Evolutionary conservation across 2,888 invertebrate genomes (phyloP), one percentile per base, ranked within the genome.

Genomic region (Tolmerus cingulatus): DNA sequence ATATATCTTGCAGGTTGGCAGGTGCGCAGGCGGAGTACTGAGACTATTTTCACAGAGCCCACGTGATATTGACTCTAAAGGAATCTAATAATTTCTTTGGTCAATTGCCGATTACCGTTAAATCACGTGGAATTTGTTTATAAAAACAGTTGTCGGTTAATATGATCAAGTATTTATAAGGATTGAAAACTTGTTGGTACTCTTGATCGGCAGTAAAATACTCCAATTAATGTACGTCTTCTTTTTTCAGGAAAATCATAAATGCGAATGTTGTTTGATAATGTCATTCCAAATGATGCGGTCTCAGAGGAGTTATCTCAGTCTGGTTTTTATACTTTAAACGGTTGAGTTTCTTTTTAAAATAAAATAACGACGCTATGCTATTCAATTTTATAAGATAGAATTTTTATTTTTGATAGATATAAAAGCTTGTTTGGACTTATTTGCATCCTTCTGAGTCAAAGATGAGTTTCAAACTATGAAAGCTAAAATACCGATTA

Each of bases 1-100:
- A 84, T 84, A 84, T 84, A 37, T 84, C 82, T 84, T 66, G 12
- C 23, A 19, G 66, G 37, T 37, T 34, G 82, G 19, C 82, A 84
- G 82, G 82, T 84, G 57, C 37, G 37, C 57, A 66, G 82, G 82
- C 82, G 82, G 82, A 66, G n/a, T 12, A 66, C 66, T 27, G 66
- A 23, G 66, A 23, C 23, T 66, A 55, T 66, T 66, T 66, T 66
- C 66, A 66, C 66, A 66, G 66, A 23, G 66, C 66, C 66, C 66
- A 66, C 66, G 23, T 66, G 51, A 23, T 23, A 23, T 2, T 66
- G 66, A 66, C n/a, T 66, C 27, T 27, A 27, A 66, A 66, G 66
- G 66, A 66, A 27, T 66, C 66, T 23, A 66, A 66, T 66, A n/a
- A 66, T 66, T 66, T 66, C 66, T 66, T 66, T 12, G 66, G 66